These are phyloP conservation scores for Salvelinus namaycush DNA, from an alignment of 2,113 vertebrate genomes.

Conservation along the genomic window DNA sequence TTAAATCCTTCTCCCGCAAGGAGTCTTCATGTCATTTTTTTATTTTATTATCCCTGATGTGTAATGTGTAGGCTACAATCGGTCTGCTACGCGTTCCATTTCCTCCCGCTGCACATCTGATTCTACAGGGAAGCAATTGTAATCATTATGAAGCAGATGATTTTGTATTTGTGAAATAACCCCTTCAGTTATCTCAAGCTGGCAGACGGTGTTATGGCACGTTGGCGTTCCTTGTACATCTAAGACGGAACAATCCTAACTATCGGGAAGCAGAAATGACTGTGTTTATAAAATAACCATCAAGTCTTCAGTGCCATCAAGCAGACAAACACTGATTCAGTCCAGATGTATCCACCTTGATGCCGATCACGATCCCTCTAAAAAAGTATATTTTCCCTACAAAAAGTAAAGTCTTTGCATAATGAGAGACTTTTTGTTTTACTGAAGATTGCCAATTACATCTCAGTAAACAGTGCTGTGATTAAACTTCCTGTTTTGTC, in stretches of 20 bases:
- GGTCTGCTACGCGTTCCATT: background rate
- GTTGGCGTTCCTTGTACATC: too few relatives aligned
- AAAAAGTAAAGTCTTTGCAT: conserved; percentile 59
- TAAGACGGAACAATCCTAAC: background rate
- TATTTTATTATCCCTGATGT: conserved; percentile 66
- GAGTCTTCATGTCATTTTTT: conserved; percentile 76
- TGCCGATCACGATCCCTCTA: too few relatives aligned
- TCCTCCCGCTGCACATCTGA: conserved; percentile 55
- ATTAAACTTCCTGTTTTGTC: conserved; percentile 57
- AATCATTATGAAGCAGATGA: conserved; percentile 67
- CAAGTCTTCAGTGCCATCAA: background rate
- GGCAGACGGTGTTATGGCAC: background rate
- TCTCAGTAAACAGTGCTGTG: conserved; percentile 62
- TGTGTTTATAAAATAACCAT: background rate
- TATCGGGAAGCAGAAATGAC: background rate
- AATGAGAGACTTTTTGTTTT: conserved; percentile 46
- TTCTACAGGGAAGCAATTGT: conserved; percentile 50
- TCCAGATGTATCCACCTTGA: background rate
- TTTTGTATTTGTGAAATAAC: conserved; percentile 63
- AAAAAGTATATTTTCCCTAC: conserved; percentile 51
- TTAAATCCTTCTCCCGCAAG: conserved; percentile 67
- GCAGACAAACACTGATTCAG: background rate
- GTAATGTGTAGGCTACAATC: conserved; percentile 36
- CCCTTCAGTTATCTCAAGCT: conserved; percentile 47
- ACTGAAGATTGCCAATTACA: conserved; percentile 70